phyloP scores from a whole-genome alignment of 1,140 invertebrate genomes.

The Drosophila pseudoananassae region DNA sequence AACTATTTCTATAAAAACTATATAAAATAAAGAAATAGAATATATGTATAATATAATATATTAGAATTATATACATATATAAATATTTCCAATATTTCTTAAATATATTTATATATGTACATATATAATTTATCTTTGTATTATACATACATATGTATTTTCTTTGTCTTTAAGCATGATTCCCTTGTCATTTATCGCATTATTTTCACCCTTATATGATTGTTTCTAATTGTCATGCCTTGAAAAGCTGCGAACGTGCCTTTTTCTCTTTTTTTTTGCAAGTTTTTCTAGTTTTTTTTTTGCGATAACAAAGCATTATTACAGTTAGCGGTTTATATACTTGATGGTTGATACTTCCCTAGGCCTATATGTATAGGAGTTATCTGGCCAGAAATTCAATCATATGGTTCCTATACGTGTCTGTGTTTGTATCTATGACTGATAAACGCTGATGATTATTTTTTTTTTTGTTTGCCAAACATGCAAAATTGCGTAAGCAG shows the following conservation, averaged over 20 bases:
- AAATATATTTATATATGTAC: too few species aligned
- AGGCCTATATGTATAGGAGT: background rate
- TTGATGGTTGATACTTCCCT: background rate
- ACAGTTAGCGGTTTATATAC: background rate
- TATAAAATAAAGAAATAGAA: too few species aligned
- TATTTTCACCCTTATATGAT: background rate
- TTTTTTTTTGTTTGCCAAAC: slow-evolving; percentile 68
- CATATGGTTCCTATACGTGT: background rate
- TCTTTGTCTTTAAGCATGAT: background rate
- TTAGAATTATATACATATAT: too few species aligned
- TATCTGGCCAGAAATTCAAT: background rate
- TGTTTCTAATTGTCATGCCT: background rate
- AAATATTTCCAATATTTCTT: too few species aligned
- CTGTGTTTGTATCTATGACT: background rate
- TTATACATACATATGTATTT: too few species aligned
- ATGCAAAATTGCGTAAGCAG: slow-evolving; percentile 73
- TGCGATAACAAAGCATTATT: slow-evolving; percentile 28
- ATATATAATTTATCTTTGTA: too few species aligned
- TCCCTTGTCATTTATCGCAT: background rate
- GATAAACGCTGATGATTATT: slow-evolving; percentile 11
- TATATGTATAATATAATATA: too few species aligned
- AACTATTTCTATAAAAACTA: too few species aligned
- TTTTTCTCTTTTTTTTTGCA: slow-evolving; percentile 21
- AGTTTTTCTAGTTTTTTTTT: slow-evolving; percentile 1
- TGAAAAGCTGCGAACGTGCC: slow-evolving; percentile 38